Evolutionary conservation across 2,888 invertebrate species (phyloP).

Genomic region (Mystacides longicornis): DNA sequence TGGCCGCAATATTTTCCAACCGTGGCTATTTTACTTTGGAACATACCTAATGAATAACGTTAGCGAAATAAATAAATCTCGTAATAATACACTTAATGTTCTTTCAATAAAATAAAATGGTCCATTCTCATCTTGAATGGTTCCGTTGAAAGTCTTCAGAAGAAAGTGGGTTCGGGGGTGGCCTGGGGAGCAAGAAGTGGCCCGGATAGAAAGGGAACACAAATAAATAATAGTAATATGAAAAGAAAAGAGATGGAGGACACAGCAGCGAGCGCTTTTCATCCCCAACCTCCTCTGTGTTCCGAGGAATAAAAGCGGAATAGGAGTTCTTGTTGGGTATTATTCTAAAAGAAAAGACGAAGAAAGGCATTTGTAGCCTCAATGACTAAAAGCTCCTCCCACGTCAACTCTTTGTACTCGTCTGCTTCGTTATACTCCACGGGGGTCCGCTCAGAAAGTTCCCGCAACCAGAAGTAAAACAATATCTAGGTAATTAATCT

Average conservation of each 20-base stretch:
- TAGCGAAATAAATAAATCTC: no score
- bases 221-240: conserved; percentile 16
- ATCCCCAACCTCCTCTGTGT: conserved; percentile 20
- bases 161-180: neutral
- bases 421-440: neutral
- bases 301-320: conserved; percentile 22
- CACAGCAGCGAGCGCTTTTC: conserved; percentile 22
- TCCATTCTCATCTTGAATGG: neutral
- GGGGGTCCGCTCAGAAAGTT: neutral
- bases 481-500: no score
- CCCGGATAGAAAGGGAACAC: conserved; percentile 1
- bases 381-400: conserved; percentile 24
- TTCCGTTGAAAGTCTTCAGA: neutral
- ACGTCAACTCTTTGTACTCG: conserved; percentile 7
- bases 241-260: conserved; percentile 22
- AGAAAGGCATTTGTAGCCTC: conserved; percentile 26
- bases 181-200: conserved; percentile 4
- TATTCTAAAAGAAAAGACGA: conserved; percentile 25
- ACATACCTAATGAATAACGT: no score
- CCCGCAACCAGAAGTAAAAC: no score
- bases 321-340: conserved; percentile 22
- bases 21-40: no score
- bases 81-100: no score
- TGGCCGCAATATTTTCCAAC: no score
- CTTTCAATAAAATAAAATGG: neutral